Conservation (phyloP, 2,113 vertebrate genomes). For the Sylvietta virens region DNA sequence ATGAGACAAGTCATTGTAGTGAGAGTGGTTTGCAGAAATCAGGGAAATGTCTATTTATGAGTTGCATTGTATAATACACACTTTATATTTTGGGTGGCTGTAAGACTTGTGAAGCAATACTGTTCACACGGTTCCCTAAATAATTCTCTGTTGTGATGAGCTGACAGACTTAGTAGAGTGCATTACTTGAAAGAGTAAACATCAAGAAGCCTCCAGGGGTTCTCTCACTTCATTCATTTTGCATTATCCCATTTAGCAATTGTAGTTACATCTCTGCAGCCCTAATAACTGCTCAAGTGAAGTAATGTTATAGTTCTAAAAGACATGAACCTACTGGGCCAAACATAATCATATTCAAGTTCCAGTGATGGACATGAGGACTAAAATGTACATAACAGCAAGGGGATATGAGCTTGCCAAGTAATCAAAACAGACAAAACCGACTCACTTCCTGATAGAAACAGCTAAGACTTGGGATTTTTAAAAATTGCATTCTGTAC, state of each 20-base stretch:
- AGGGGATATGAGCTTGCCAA: background rate
- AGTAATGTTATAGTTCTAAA: constrained; percentile 28
- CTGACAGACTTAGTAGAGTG: constrained; percentile 18
- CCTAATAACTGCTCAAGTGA: constrained; percentile 38
- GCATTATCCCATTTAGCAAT: constrained; percentile 13
- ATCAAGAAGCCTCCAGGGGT: constrained; percentile 7
- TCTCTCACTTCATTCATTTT: constrained; percentile 30
- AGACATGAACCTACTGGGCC: constrained; percentile 22
- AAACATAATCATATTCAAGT: background rate
- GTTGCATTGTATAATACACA: background rate
- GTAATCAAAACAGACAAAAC: constrained; percentile 1
- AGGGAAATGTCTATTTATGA: background rate
- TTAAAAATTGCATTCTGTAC: background rate
- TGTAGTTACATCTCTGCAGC: constrained; percentile 18
- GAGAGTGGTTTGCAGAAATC: background rate
- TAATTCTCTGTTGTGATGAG: constrained; percentile 41
- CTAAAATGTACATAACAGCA: background rate
- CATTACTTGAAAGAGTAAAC: constrained; percentile 47
- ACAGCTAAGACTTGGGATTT: background rate
- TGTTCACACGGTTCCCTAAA: constrained; percentile 11
- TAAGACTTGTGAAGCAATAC: background rate
- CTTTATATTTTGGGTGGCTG: background rate
- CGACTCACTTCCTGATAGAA: background rate
- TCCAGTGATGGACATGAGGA: background rate
- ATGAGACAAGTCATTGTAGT: background rate